Evolutionary conservation across 1,140 invertebrate genomes (phyloP).

Genomic region (Grapholita molesta): DNA sequence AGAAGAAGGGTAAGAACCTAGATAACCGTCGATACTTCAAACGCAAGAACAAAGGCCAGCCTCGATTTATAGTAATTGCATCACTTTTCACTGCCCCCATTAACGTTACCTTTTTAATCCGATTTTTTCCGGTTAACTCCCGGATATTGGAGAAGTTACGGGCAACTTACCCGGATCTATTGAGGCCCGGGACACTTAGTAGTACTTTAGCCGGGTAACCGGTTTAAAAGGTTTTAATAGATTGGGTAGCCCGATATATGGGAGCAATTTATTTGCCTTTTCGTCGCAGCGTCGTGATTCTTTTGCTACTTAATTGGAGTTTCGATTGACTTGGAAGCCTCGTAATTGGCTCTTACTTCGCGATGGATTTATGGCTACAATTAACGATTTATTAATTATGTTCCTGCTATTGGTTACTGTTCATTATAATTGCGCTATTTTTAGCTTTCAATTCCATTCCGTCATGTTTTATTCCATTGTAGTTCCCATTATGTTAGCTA

Average conservation of each 20-base stretch:
- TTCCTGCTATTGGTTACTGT: background rate
- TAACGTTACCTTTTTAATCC: conserved; percentile 17
- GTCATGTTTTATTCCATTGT: no score
- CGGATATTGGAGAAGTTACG: conserved; percentile 18
- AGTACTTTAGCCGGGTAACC: conserved; percentile 15
- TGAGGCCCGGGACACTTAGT: conserved; percentile 7
- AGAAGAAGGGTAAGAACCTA: conserved; percentile 6
- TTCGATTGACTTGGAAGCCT: background rate
- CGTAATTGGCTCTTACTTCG: conserved; percentile 11
- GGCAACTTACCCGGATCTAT: conserved; percentile 15
- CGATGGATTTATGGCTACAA: background rate
- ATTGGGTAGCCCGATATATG: conserved; percentile 5
- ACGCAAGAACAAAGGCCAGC: conserved; percentile 4
- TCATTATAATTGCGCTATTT: background rate
- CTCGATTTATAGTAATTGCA: conserved; percentile 16
- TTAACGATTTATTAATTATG: conserved; percentile 7
- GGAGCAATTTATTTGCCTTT: conserved; percentile 12
- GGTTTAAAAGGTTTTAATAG: conserved; percentile 19
- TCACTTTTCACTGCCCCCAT: conserved; percentile 15
- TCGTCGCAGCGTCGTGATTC: conserved; percentile 1
- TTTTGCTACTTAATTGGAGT: conserved; percentile 9
- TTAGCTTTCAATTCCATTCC: no score
- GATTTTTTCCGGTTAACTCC: conserved; percentile 15
- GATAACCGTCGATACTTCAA: conserved; percentile 13
- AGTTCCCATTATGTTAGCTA: no score